These are phyloP conservation scores for Piaya cayana DNA, from an alignment of 2,113 vertebrate species.

Conservation along the genomic window DNA sequence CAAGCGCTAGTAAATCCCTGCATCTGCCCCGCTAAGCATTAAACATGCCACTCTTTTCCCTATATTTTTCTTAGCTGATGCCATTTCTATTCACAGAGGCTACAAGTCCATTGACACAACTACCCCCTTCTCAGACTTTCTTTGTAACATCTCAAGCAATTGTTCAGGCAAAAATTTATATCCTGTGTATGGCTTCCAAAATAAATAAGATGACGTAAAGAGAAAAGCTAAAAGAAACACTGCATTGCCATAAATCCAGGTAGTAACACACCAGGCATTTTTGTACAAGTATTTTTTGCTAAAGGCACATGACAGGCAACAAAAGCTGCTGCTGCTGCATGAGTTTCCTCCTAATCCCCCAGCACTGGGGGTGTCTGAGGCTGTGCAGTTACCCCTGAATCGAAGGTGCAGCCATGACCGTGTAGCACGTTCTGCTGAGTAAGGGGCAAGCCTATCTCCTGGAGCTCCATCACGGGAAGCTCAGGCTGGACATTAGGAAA, in stretches of 20 bases:
- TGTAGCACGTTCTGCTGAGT: background rate
- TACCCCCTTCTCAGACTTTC: background rate
- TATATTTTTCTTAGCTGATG: background rate
- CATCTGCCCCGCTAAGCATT: background rate
- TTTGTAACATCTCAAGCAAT: background rate
- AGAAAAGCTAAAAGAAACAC: background rate
- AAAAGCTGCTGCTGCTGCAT: background rate
- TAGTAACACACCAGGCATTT: background rate
- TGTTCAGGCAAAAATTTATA: background rate
- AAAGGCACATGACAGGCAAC: background rate
- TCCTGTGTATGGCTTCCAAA: background rate
- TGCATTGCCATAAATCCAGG: background rate
- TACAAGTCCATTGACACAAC: background rate
- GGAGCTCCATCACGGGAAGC: no score
- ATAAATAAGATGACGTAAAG: background rate
- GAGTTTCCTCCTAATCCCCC: background rate
- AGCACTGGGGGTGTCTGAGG: background rate
- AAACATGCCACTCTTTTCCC: background rate
- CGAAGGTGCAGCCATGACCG: background rate
- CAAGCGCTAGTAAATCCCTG: background rate
- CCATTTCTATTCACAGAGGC: background rate
- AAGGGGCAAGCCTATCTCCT: background rate
- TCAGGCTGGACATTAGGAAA: no score
- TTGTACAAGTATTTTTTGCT: background rate
- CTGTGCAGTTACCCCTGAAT: background rate